Base-by-base conservation (phyloP, 1,140 invertebrate genomes). In the Lanistes nyassanus region DNA sequence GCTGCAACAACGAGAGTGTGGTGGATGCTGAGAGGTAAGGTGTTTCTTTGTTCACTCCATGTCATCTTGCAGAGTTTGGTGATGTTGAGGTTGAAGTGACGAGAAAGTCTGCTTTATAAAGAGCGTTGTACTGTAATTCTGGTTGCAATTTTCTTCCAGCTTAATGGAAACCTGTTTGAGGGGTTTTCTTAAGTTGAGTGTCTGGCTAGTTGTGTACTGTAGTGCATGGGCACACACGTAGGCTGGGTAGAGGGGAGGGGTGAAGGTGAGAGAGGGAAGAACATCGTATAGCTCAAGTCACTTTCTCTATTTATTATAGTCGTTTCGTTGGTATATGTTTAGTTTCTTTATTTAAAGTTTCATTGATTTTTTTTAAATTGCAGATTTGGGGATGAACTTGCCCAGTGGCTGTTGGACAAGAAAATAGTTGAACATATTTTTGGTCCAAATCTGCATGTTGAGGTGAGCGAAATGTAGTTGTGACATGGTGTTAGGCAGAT, bases 371-470 rank as follows among this genome's bases (percentile, higher is more conserved):
- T 31, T 31, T 3, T 16, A 31, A 60, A 31, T 83, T 79, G 29
- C 77, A 85, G 83, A 39, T 82, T 96, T 69, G 95, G 95, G 0
- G 94, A 95, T 76, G 92, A 94, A 75, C 91, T 98, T 68, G 95
- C 94, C 0, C 92, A 94, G 74, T 98, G 96, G 96, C 88, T 98
- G 9, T 94, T 95, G 0, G 93, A 94, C 65, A 95, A 97, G 87
- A 95, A 96, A 86, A 96, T 98, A 68, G 95, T 98, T 80, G 94
- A 96, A 83, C 96, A 98, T 85, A 93, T 98, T 55, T 98, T 98
- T 91, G 96, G 96, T 53, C 97, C 96, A 62, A 98, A 98, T 91
- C 91, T 98, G 71, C 97, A 98, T 90, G 96, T 97, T 47, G 96
- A 98, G 91, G 94, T 95, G 88, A 90, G 80, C 81, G 34, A 16